Conservation (phyloP, 2,113 vertebrate genomes). For the Malurus alboscapulatus region DNA sequence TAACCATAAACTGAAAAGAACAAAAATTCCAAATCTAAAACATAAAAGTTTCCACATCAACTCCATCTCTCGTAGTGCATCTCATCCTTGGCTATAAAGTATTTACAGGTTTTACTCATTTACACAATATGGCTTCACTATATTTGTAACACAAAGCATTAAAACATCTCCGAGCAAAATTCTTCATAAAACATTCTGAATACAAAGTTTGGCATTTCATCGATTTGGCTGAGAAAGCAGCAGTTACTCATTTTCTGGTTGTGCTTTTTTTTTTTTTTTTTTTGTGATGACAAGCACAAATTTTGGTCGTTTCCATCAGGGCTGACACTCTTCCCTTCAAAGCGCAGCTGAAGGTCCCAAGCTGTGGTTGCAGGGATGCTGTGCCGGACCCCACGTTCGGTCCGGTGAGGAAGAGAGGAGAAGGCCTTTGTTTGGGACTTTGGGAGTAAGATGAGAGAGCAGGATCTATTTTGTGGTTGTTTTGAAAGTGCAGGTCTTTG, state of each 20-base stretch:
- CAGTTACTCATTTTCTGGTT: not conserved
- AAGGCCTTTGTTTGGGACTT: slow-evolving; percentile 1
- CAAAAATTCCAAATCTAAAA: not conserved
- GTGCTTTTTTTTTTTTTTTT: not conserved
- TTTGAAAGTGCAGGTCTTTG: slow-evolving; percentile 84
- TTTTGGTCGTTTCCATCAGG: slow-evolving; percentile 20
- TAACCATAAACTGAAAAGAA: not conserved
- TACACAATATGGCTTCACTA: slow-evolving; percentile 67
- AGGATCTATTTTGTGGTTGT: slow-evolving; percentile 12
- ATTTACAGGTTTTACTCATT: slow-evolving; percentile 62
- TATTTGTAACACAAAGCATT: slow-evolving; percentile 40
- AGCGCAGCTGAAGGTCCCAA: not conserved
- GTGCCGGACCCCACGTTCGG: not conserved
- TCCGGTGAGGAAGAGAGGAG: not conserved
- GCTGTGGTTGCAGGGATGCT: not conserved
- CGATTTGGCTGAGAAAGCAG: not conserved
- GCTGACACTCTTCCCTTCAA: not conserved
- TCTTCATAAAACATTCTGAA: slow-evolving; percentile 47
- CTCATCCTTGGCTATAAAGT: not conserved
- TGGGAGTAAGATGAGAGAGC: slow-evolving; percentile 20
- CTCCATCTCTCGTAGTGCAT: slow-evolving; percentile 33
- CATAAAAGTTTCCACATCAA: not conserved
- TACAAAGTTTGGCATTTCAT: slow-evolving; percentile 39
- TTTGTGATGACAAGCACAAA: not conserved
- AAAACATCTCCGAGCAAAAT: not conserved